Percentiles rank a stretch among this genome's conserved stretches.
Conservation (phyloP, 2,888 invertebrate species). For the Polydrusus cervinus region DNA sequence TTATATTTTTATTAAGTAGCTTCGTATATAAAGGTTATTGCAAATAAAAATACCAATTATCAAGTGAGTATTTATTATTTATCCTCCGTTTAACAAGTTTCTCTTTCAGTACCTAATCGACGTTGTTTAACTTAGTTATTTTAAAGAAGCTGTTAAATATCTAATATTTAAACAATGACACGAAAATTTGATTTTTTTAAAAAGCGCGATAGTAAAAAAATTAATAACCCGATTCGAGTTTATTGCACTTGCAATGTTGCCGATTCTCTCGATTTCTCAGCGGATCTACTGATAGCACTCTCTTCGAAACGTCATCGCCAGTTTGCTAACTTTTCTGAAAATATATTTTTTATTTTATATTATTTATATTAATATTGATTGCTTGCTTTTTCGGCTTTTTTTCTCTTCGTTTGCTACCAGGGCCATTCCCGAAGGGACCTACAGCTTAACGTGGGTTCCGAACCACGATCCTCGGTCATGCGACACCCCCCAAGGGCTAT, state of each 20-base stretch:
- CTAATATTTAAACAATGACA: slow-evolving; percentile 2
- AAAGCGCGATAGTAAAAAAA: background rate
- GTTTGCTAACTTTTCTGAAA: too few relatives aligned
- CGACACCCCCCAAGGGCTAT: too few relatives aligned
- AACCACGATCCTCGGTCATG: too few relatives aligned
- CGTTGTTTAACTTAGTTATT: background rate
- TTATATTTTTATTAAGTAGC: slow-evolving; percentile 14
- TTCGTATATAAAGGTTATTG: background rate
- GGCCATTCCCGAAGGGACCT: too few relatives aligned
- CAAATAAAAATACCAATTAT: slow-evolving; percentile 11
- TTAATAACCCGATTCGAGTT: background rate
- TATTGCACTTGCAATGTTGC: background rate
- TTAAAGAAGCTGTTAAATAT: background rate
- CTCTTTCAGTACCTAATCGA: slow-evolving; percentile 11
- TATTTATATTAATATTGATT: too few relatives aligned
- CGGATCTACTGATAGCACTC: too few relatives aligned
- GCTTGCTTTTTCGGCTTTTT: too few relatives aligned
- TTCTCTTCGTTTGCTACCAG: too few relatives aligned
- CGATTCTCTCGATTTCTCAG: background rate
- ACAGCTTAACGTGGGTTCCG: too few relatives aligned
- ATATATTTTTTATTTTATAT: too few relatives aligned
- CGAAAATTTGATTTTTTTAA: background rate
- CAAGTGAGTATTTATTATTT: slow-evolving; percentile 11
- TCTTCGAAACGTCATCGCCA: too few relatives aligned
- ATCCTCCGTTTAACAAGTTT: slow-evolving; percentile 9